Percentiles rank a stretch among this genome's conserved stretches.
Conservation (phyloP, 2,888 invertebrate genomes). For the Anodontia alba region DNA sequence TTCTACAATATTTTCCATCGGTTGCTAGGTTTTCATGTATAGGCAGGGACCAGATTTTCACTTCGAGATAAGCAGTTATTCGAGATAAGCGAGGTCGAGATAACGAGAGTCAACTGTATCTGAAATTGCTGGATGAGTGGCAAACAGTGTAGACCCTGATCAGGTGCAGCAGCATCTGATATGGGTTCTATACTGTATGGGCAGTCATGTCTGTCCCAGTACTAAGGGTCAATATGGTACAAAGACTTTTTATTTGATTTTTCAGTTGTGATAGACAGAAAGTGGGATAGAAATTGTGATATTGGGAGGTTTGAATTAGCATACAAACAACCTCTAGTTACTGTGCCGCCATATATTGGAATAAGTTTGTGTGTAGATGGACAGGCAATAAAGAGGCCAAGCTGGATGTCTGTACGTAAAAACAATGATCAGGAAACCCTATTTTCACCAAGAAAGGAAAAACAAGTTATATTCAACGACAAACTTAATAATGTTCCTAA, state of each 20-base stretch:
- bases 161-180: no score
- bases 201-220: no score
- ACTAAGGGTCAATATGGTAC: no score
- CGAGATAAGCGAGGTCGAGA: no score
- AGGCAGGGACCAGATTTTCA: no score
- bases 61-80: no score
- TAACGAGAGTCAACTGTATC: no score
- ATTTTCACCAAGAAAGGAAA: constrained; percentile 62
- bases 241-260: constrained; percentile 24
- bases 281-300: constrained; percentile 82
- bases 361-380: constrained; percentile 82
- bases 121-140: no score
- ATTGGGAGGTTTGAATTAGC: constrained; percentile 84
- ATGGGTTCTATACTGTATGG: no score
- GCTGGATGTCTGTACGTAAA: constrained; percentile 58
- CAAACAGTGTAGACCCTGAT: no score
- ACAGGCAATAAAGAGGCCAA: constrained; percentile 70
- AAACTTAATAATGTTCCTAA: constrained; percentile 49
- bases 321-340: constrained; percentile 82
- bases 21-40: no score
- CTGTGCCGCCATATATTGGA: constrained; percentile 84
- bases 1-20: no score
- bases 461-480: constrained; percentile 63
- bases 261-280: constrained; percentile 84
- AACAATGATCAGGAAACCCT: constrained; percentile 24